Conservation (phyloP, 1,140 invertebrate genomes). For the Lerema accius region DNA sequence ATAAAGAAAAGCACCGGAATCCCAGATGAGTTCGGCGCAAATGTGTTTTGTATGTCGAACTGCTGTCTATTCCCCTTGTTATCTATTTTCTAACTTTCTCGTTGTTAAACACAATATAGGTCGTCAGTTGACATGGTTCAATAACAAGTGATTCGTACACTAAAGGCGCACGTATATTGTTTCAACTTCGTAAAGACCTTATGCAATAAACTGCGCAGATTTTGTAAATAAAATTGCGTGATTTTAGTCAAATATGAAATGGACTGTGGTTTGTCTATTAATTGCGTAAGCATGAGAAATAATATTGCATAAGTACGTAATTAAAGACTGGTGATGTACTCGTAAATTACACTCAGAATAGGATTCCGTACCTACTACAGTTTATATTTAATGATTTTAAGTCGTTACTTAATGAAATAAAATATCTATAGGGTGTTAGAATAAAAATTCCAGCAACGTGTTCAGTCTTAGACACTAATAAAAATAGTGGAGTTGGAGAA, state of each 20-base stretch:
- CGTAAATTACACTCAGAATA: too few species aligned
- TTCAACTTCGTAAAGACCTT: too few species aligned
- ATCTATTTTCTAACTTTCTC: conserved; percentile 9
- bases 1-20: conserved; percentile 14
- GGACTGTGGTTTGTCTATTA: too few species aligned
- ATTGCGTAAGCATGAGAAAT: too few species aligned
- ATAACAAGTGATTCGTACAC: conserved; percentile 18
- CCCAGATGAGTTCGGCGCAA: conserved; percentile 17
- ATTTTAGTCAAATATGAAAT: too few species aligned
- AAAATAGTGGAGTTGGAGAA: conserved; percentile 21
- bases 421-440: conserved; percentile 3
- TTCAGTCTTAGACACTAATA: conserved; percentile 6
- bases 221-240: too few species aligned
- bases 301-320: too few species aligned
- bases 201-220: too few species aligned
- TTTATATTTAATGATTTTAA: too few species aligned
- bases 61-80: conserved; percentile 16
- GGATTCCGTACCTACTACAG: too few species aligned
- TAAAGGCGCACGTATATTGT: background rate
- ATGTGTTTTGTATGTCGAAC: conserved; percentile 28
- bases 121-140: conserved; percentile 11
- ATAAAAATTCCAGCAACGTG: background rate
- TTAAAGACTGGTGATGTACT: too few species aligned
- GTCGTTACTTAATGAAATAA: too few species aligned
- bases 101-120: conserved; percentile 6